Evolutionary conservation across 2,113 vertebrate genomes (phyloP).

Genomic region (Paramisgurnus dabryanus): DNA sequence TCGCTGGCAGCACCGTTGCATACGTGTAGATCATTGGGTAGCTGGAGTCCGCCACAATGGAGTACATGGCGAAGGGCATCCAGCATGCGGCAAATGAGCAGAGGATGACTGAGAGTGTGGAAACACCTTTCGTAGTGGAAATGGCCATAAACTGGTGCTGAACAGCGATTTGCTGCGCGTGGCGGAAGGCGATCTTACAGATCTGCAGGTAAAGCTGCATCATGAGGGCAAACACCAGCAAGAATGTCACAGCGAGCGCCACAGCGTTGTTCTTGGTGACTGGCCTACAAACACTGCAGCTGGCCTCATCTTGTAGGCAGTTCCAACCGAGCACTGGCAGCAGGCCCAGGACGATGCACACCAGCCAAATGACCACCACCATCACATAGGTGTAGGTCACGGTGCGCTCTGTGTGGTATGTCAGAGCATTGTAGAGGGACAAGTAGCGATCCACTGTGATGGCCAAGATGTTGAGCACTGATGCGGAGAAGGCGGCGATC

Average conservation of each 20-base stretch:
- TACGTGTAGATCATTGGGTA: constrained; percentile 88
- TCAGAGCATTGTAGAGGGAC: constrained; percentile 89
- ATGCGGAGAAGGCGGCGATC: constrained; percentile 87
- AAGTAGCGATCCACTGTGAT: constrained; percentile 92
- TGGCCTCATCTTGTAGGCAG: constrained; percentile 79
- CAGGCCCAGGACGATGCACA: constrained; percentile 77
- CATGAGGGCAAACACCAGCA: constrained; percentile 88
- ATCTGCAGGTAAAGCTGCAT: constrained; percentile 94
- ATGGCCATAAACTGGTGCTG: constrained; percentile 89
- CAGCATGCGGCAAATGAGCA: constrained; percentile 89
- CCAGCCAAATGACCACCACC: constrained; percentile 81
- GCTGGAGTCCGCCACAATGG: constrained; percentile 85
- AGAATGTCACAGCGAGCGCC: constrained; percentile 82
- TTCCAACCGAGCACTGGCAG: constrained; percentile 89
- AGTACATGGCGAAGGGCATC: constrained; percentile 88
- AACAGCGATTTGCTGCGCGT: constrained; percentile 92
- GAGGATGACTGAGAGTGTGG: constrained; percentile 86
- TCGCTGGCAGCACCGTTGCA: constrained; percentile 82
- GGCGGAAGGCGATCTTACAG: constrained; percentile 88
- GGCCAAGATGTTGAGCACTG: constrained; percentile 85
- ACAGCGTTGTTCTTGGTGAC: constrained; percentile 88
- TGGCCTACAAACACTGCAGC: constrained; percentile 86
- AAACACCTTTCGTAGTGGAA: constrained; percentile 90
- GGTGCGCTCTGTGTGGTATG: constrained; percentile 88
- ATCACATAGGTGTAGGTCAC: constrained; percentile 83